Evolutionary conservation across 1,140 invertebrate species (phyloP).

Genomic region (Nephila pilipes): DNA sequence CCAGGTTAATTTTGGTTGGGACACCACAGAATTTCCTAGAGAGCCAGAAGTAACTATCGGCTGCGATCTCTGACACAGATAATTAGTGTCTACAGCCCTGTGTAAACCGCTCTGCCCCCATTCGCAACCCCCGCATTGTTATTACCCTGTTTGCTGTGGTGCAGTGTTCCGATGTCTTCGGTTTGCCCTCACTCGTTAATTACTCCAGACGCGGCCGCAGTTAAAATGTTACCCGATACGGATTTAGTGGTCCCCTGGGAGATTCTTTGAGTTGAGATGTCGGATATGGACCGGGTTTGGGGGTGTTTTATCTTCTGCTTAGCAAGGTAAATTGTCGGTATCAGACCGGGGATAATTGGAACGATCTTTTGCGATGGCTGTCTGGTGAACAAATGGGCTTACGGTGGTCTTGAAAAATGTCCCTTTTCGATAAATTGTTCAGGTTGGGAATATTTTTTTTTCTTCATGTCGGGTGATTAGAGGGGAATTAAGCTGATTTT

Average conservation of each 20-base stretch:
- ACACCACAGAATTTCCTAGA: conserved; percentile 1
- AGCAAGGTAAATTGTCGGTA: conserved; percentile 41
- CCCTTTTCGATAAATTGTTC: background rate
- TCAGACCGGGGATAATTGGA: conserved; percentile 24
- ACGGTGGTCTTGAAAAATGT: background rate
- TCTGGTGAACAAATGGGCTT: conserved; percentile 19
- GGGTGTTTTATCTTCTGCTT: conserved; percentile 54
- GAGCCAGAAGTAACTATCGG: conserved; percentile 26
- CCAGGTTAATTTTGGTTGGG: conserved; percentile 54
- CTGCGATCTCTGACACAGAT: conserved; percentile 71
- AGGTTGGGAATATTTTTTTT: background rate
- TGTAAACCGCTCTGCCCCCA: background rate
- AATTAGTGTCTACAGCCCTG: conserved; percentile 66
- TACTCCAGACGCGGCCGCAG: conserved; percentile 49
- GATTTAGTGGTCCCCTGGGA: conserved; percentile 59
- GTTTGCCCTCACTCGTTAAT: conserved; percentile 64
- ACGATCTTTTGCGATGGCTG: background rate
- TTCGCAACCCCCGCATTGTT: conserved; percentile 53
- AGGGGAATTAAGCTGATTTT: background rate
- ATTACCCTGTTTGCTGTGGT: conserved; percentile 70
- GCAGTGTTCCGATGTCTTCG: conserved; percentile 41
- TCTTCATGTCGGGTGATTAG: background rate
- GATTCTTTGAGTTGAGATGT: conserved; percentile 33
- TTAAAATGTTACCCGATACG: conserved; percentile 68
- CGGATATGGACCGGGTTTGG: conserved; percentile 29